Evolutionary conservation across 2,888 invertebrate species (phyloP).

Genomic region (Cryptophagus acutangulus): DNA sequence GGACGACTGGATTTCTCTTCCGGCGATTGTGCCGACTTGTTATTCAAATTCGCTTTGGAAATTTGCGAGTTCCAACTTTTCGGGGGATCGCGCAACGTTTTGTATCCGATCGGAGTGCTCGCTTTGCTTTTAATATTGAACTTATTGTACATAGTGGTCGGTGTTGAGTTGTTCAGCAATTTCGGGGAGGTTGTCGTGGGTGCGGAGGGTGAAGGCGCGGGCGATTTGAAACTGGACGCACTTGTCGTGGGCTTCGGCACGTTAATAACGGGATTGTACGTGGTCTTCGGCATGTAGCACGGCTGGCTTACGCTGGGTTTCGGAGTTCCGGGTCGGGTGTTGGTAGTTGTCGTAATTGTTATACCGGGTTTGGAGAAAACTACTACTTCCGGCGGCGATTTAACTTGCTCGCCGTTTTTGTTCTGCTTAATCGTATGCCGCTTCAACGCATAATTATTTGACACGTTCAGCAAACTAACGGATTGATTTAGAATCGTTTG

Average conservation of each 20-base stretch:
- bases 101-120: constrained; percentile 50
- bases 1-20: constrained; percentile 45
- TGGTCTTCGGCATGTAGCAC: constrained; percentile 41
- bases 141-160: constrained; percentile 13
- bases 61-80: constrained; percentile 60
- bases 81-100: constrained; percentile 56
- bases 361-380: constrained; percentile 15
- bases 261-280: constrained; percentile 36
- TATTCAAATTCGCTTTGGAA: constrained; percentile 48
- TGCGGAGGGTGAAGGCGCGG: not conserved
- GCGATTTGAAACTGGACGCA: constrained; percentile 16
- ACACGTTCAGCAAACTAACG: constrained; percentile 40
- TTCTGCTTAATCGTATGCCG: constrained; percentile 37
- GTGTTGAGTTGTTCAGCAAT: constrained; percentile 32
- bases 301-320: constrained; percentile 27
- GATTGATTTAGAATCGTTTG: constrained; percentile 40
- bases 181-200: constrained; percentile 36
- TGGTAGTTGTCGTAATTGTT: constrained; percentile 10
- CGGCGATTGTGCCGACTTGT: constrained; percentile 6
- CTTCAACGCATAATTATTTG: constrained; percentile 43
- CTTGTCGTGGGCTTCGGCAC: constrained; percentile 36
- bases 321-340: constrained; percentile 16
- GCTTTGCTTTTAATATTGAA: constrained; percentile 35
- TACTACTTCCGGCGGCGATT: constrained; percentile 12
- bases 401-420: constrained; percentile 25